Conservation (phyloP, 2,888 invertebrate genomes). For the Exephanes ischioxanthus region DNA sequence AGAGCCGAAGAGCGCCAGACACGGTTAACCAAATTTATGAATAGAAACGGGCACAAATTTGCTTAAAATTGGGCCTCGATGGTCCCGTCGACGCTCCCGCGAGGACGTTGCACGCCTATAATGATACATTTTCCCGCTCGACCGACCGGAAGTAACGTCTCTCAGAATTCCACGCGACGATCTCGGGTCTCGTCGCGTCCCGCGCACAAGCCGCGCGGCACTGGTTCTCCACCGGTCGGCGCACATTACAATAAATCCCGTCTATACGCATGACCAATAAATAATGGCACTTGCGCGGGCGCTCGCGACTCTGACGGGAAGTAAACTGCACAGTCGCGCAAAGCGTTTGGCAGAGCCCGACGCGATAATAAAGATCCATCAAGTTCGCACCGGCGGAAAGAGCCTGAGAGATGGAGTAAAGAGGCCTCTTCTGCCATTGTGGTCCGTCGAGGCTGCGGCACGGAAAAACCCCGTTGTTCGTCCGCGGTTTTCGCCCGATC, state of each 20-base stretch:
- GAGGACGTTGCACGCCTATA: constrained; percentile 34
- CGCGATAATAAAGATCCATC: constrained; percentile 71
- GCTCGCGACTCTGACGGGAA: constrained; percentile 22
- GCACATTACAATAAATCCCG: constrained; percentile 44
- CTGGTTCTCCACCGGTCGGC: not conserved
- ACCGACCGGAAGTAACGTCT: constrained; percentile 46
- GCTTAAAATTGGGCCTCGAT: constrained; percentile 78
- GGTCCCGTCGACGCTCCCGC: constrained; percentile 25
- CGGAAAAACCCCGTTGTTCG: constrained; percentile 22
- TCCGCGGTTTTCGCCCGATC: constrained; percentile 42
- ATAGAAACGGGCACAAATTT: constrained; percentile 76
- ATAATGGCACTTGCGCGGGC: constrained; percentile 43
- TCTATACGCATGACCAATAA: constrained; percentile 39
- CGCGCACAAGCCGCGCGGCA: too few relatives aligned
- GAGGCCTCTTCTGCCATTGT: constrained; percentile 44
- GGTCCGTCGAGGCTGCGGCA: constrained; percentile 19
- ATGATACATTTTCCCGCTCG: constrained; percentile 19
- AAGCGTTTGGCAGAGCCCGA: constrained; percentile 69
- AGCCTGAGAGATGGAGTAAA: constrained; percentile 32
- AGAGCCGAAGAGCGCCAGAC: constrained; percentile 57
- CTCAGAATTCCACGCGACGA: constrained; percentile 18
- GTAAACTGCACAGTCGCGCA: constrained; percentile 45
- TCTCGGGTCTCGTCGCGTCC: not conserved
- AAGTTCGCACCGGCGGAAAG: constrained; percentile 67
- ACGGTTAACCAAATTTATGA: constrained; percentile 79